A percentile compares a stretch with the other conserved stretches of the same genome.
Conservation (phyloP, 2,888 invertebrate species). For the Aplocera efformata region DNA sequence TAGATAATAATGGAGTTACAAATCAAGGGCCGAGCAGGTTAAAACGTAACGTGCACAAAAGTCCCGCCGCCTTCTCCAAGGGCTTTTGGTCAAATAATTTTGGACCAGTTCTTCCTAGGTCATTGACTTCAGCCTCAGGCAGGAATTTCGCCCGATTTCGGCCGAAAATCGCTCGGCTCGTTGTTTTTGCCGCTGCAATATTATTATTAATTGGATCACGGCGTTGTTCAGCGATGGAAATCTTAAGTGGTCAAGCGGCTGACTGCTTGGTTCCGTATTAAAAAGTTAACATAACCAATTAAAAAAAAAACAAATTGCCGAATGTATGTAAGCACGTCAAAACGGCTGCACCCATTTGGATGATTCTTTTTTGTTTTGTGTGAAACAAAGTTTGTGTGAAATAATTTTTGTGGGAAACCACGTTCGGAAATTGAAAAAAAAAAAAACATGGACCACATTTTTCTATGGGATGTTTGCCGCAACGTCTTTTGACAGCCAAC, state of each 20-base stretch:
- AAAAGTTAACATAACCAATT: neutral
- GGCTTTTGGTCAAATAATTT: slow-evolving; percentile 68
- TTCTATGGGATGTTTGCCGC: too few relatives aligned
- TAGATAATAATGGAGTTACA: too few relatives aligned
- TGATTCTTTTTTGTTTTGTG: too few relatives aligned
- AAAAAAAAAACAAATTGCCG: neutral
- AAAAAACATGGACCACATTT: too few relatives aligned
- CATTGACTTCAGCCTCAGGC: slow-evolving; percentile 55
- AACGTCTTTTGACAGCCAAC: too few relatives aligned
- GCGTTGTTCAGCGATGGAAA: slow-evolving; percentile 53
- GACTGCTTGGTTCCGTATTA: slow-evolving; percentile 37
- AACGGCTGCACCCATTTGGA: too few relatives aligned
- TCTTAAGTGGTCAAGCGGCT: slow-evolving; percentile 48
- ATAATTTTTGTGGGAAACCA: too few relatives aligned
- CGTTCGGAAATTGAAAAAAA: too few relatives aligned
- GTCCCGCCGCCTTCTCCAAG: slow-evolving; percentile 41
- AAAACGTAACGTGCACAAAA: slow-evolving; percentile 42
- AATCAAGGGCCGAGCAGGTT: slow-evolving; percentile 25
- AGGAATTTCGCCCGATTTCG: slow-evolving; percentile 70
- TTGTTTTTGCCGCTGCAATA: slow-evolving; percentile 67
- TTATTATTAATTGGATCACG: slow-evolving; percentile 78
- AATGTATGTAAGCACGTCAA: too few relatives aligned
- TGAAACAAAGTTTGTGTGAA: too few relatives aligned
- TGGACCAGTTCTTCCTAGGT: slow-evolving; percentile 55
- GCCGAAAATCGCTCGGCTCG: slow-evolving; percentile 69